These are phyloP conservation scores for Eptatretus burgeri DNA, from an alignment of 2,113 vertebrate genomes.

Conservation along the genomic window DNA sequence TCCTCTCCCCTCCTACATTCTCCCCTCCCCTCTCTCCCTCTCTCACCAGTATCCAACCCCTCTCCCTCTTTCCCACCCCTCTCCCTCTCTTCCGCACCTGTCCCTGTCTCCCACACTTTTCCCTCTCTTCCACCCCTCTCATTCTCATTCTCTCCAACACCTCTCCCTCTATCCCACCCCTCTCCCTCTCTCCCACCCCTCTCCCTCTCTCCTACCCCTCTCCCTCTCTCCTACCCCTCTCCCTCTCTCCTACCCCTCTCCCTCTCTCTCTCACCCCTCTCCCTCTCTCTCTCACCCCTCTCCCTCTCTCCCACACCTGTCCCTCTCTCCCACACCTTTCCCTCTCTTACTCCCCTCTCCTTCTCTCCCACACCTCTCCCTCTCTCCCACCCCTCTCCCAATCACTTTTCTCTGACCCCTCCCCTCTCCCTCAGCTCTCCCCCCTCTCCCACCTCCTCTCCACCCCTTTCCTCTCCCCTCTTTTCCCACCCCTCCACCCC, in stretches of 20 bases:
- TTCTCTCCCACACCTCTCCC: background rate
- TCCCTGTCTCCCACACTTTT: too few relatives aligned
- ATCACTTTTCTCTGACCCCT: background rate
- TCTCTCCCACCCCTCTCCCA: constrained; percentile 1
- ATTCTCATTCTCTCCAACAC: background rate
- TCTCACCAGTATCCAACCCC: too few relatives aligned
- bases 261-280: background rate
- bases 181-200: background rate
- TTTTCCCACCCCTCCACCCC: too few relatives aligned
- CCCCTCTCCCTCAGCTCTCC: too few relatives aligned
- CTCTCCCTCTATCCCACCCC: background rate
- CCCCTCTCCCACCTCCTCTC: too few relatives aligned
- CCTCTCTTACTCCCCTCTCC: background rate
- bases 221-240: background rate
- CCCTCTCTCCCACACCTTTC: background rate
- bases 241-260: background rate
- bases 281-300: background rate
- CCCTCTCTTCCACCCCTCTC: too few relatives aligned
- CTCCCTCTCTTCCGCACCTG: too few relatives aligned
- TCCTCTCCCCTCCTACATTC: too few relatives aligned
- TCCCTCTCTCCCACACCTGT: background rate
- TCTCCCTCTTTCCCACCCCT: too few relatives aligned
- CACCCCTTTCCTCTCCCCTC: too few relatives aligned
- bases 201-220: background rate
- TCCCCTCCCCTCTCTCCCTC: too few relatives aligned